phyloP scores from a whole-genome alignment of 2,888 invertebrate species.

The Drosophila borealis region DNA sequence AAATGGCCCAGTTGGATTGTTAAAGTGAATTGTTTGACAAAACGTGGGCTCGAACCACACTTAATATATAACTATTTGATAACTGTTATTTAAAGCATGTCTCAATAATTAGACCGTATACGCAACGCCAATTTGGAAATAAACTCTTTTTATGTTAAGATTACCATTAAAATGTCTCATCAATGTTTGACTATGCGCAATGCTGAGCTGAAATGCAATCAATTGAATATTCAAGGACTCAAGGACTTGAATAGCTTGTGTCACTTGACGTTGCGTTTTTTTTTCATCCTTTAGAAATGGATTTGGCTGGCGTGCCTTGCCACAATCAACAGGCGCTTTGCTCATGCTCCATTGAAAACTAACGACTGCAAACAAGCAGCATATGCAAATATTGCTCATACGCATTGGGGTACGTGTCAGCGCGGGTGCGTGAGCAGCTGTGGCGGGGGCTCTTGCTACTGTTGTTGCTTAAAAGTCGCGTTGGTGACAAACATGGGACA shows the following conservation, averaged over 20 bases:
- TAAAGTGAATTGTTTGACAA: no score
- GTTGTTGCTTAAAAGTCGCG: slow-evolving; percentile 23
- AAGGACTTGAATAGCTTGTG: not conserved
- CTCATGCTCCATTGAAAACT: slow-evolving; percentile 26
- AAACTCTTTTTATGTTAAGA: not conserved
- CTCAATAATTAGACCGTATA: no score
- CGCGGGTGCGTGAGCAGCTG: no score
- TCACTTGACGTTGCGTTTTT: slow-evolving; percentile 14
- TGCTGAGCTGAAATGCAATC: slow-evolving; percentile 1
- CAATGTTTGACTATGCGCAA: not conserved
- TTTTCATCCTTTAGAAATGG: not conserved
- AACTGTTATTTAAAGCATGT: no score
- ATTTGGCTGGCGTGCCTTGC: slow-evolving; percentile 6
- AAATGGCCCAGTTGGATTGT: no score
- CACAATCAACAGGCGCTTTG: slow-evolving; percentile 16
- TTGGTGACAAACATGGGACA: slow-evolving; percentile 31
- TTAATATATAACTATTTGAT: no score
- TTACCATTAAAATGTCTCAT: not conserved
- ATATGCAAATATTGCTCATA: slow-evolving; percentile 46
- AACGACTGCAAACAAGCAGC: slow-evolving; percentile 24
- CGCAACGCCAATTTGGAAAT: no score
- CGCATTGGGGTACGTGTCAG: slow-evolving; percentile 19
- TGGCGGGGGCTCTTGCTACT: not conserved
- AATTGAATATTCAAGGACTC: slow-evolving; percentile 6
- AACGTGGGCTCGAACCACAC: no score